Base-by-base conservation (phyloP, 2,797 vertebrate genomes). In the Parauchenoglanis ngamensis region DNA sequence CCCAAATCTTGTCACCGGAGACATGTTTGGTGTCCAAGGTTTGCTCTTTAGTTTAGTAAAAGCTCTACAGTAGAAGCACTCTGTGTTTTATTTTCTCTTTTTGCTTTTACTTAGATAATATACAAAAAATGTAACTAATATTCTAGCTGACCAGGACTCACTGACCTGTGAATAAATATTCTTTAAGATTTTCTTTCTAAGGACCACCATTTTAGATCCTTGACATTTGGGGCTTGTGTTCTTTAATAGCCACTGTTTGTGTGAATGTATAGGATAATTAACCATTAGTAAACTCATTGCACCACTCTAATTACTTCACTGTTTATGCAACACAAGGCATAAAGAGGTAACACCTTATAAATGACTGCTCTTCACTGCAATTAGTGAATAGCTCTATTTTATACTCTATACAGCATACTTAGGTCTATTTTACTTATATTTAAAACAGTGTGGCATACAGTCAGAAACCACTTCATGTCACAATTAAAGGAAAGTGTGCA, bases 351-450 rank as follows among this genome's bases (percentile, higher is more conserved):
- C 79, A 49, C 21, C 35, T 46, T 49, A 63, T n/a, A 81, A 81
- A 81, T 81, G 12, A 46, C 40, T 61, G 35, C 78, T 46, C 11
- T 61, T n/a, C 11, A 81, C 23, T 46, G 23, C 17, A 25, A 19
- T 65, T 63, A 79, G 56, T 59, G 54, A 79, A 79, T 2, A 46
- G 40, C 40, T 81, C 40, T 63, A n/a, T 81, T 81, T 63, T 81
- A 10, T 46, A 28, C 25, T 17, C 57, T 40, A n/a, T 31, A n/a
- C 49, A 44, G 2, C 35, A 61, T 80, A 10, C 28, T 21, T 57
- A 6, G 19, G 56, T 79, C 54, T 1, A 79, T 79, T 40, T 44
- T 44, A 15, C 35, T 25, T 44, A 40, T 44, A 44, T 61, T 28
- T 61, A 80, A 40, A 44, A 12, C 28, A 57, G 0, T 31, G 28